Conservation (phyloP, 1,140 invertebrate genomes). For the Zaprionus lachaisei region DNA sequence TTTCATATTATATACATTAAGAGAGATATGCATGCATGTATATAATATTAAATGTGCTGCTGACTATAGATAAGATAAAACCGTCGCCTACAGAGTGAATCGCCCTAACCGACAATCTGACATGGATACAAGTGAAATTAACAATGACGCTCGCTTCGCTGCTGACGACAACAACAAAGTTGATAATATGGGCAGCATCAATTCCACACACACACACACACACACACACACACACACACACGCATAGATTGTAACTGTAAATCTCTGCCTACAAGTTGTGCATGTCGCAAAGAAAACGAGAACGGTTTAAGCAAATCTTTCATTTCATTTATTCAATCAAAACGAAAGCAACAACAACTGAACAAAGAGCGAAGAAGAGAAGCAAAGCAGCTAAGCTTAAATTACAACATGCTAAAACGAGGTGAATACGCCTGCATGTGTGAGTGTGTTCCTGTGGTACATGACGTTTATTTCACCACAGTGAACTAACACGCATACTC, state of each 20-base stretch:
- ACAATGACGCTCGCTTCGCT: conserved; percentile 39
- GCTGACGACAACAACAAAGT: conserved; percentile 17
- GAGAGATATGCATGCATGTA: not conserved
- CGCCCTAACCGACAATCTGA: conserved; percentile 36
- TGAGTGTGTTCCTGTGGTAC: conserved; percentile 5
- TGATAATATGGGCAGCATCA: conserved; percentile 25
- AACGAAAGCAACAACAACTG: conserved; percentile 30
- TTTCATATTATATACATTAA: not conserved
- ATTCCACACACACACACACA: conserved; percentile 10
- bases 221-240: conserved; percentile 7
- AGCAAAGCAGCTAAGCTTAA: conserved; percentile 35
- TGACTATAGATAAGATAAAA: conserved; percentile 42
- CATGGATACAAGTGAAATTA: conserved; percentile 56
- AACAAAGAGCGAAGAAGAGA: conserved; percentile 6
- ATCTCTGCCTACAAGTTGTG: conserved; percentile 26
- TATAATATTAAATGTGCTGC: conserved; percentile 1
- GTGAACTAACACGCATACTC: not conserved
- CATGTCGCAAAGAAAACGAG: conserved; percentile 36
- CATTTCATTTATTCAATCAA: conserved; percentile 61
- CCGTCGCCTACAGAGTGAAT: conserved; percentile 20
- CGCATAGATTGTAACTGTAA: conserved; percentile 39
- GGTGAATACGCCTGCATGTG: conserved; percentile 32
- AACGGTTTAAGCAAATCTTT: conserved; percentile 41
- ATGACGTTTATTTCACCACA: conserved; percentile 36
- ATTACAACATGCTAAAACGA: conserved; percentile 47